These are phyloP conservation scores for Psophia crepitans DNA, from an alignment of 2,113 vertebrate genomes.

Conservation along the genomic window DNA sequence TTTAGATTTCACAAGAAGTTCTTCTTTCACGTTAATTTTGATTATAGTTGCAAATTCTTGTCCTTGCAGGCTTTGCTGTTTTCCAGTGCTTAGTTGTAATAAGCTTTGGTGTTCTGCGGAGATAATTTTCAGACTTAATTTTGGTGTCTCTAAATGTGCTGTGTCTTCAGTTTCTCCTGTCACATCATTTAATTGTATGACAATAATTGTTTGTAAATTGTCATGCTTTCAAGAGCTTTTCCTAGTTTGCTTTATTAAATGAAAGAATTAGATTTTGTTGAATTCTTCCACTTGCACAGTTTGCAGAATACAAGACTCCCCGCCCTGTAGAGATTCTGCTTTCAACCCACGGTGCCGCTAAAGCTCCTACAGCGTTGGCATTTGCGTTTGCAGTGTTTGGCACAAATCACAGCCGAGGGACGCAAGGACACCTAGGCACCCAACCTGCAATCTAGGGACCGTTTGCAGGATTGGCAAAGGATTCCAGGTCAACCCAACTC, in stretches of 20 bases:
- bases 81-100: background rate
- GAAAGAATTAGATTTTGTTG: background rate
- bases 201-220: background rate
- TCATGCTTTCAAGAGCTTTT: slow-evolving; percentile 5
- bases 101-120: slow-evolving; percentile 14
- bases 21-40: background rate
- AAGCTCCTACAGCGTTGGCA: background rate
- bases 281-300: background rate
- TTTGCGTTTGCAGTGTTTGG: background rate
- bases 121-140: slow-evolving; percentile 35
- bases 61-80: background rate
- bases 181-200: slow-evolving; percentile 15
- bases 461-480: background rate
- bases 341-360: rapidly evolving
- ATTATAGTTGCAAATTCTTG: slow-evolving; percentile 14
- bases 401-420: background rate
- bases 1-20: background rate
- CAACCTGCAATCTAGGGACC: background rate
- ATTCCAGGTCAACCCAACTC: background rate
- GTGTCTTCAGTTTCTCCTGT: slow-evolving; percentile 13
- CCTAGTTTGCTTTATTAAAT: background rate
- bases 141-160: background rate
- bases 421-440: background rate
- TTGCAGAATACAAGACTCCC: background rate
- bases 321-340: background rate